Base-by-base conservation (phyloP, 2,797 vertebrate genomes). In the Lepidocolaptes lacrymiger region DNA sequence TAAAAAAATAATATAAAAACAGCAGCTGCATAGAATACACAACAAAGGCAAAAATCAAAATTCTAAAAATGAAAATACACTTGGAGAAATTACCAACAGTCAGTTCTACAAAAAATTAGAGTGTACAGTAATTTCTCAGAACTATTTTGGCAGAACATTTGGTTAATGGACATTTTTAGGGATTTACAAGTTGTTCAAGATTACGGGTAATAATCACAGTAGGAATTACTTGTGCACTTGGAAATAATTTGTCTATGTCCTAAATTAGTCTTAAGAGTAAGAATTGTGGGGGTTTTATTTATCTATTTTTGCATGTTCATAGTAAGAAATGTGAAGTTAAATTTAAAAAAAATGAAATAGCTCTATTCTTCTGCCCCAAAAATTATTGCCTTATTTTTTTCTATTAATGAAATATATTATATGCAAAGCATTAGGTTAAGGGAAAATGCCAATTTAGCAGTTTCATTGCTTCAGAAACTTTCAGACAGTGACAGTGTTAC, bases 1-100 rank as follows among this genome's bases (percentile, higher is more conserved):
- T 43, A 43, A 43, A 30, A 56, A 72, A 54, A n/a, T 2, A 46
- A 63, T 28, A 59, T 30, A n/a, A 6, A 56, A 32, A 27, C 36
- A 5, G 54, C 51, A 93, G 30, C 62, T 80, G 27, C 7, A 1
- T 83, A 63, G 89, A 96, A 94, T 85, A 72, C 28, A 85, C 23
- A 92, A 81, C 39, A 54, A 89, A 93, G 28, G 56, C 49, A 84
- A 94, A 28, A 93, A 73, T 64, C 85, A 97, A 36, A 93, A 76
- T 88, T 73, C 18, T 97, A 76, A 82, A 96, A 97, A 92, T 48
- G 52, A 92, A 95, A 85, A 24, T 43, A 20, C 37, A 63, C 27
- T n/a, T 49, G 63, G 17, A 80, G 34, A 67, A 85, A 78, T n/a
- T 91, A 95, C 67, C 87, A 87, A 49, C 49, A 94, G 64, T 76